Evolutionary conservation across 2,797 vertebrate species (phyloP), one percentile per base, ranked within the genome.

Genomic region (Babyrousa celebensis): DNA sequence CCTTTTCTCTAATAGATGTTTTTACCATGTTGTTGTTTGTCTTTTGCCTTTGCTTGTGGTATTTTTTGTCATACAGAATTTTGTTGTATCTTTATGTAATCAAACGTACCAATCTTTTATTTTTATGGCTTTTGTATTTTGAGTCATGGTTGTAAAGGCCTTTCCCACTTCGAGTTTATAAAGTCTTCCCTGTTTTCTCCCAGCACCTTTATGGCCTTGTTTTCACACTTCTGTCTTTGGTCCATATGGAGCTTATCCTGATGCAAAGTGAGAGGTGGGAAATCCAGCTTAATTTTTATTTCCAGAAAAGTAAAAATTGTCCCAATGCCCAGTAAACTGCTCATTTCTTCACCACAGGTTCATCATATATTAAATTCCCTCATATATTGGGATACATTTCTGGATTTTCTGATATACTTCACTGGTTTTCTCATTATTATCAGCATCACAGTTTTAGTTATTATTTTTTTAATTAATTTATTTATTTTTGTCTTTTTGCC

Each of bases 211-310:
- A 29, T 85, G 74, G 21, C 27, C 62, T 63, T 91, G 36, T 67
- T 72, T 86, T 91, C 43, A 71, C 27, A 72, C 7, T 85, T 91
- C 78, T 71, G 8, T 63, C 63, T 90, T 79, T 79, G 65, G 79
- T 68, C 65, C 82, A 36, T 85, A 89, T 80, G 88, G 65, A 85
- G 78, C 43, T 95, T 85, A 79, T 90, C 2, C 27, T 72, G 43
- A 16, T 85, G 21, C 65, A 23, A 48, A 27, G 48, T 79, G 12
- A 25, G 32, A 78, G 17, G 8, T 94, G 17, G 17, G 43, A 95
- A 91, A 79, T 71, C 32, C 43, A 71, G 52, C n/a, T 68, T 60
- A 58, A 52, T 75, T 87, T 78, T 77, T 89, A 54, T 60, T n/a
- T 23, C 63, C 15, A 40, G 86, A 85, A 83, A 21, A 25, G 54